Conservation (phyloP, 2,113 vertebrate genomes). For the Rhea pennata region DNA sequence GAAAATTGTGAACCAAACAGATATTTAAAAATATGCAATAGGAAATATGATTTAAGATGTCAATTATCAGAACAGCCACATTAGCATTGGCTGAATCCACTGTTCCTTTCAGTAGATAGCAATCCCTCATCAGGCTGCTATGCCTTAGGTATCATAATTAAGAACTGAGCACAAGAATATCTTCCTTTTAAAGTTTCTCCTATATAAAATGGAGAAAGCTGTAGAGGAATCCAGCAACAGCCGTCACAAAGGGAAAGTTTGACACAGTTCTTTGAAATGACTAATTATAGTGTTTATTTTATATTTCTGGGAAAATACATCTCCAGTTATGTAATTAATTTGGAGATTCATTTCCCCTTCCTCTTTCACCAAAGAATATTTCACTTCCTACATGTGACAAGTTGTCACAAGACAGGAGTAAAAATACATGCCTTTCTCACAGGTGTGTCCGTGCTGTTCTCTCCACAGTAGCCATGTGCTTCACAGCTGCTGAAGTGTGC, state of each 20-base stretch:
- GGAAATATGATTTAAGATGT: not conserved
- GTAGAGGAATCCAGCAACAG: not conserved
- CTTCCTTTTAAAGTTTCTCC: not conserved
- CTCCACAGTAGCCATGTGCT: not conserved
- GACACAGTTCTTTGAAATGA: not conserved
- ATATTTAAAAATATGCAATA: conserved; percentile 19
- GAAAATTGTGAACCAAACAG: conserved; percentile 12
- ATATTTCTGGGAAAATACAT: not conserved
- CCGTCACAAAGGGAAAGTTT: not conserved
- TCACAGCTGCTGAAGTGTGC: not conserved
- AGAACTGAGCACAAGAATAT: not conserved
- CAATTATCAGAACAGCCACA: not conserved
- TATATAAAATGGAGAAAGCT: not conserved
- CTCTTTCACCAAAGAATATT: not conserved
- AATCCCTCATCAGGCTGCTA: not conserved
- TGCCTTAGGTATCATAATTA: not conserved
- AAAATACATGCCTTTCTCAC: not conserved
- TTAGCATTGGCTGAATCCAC: not conserved
- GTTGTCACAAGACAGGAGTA: not conserved
- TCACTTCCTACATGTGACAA: not conserved
- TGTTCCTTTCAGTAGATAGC: not conserved
- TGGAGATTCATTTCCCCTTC: not conserved
- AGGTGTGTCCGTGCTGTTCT: not conserved
- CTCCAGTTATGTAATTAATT: not conserved
- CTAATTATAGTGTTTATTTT: not conserved